Percentiles rank a stretch among this genome's conserved stretches.
Evolutionary conservation across 2,797 vertebrate genomes (phyloP).

Genomic region (Salarias fasciatus): DNA sequence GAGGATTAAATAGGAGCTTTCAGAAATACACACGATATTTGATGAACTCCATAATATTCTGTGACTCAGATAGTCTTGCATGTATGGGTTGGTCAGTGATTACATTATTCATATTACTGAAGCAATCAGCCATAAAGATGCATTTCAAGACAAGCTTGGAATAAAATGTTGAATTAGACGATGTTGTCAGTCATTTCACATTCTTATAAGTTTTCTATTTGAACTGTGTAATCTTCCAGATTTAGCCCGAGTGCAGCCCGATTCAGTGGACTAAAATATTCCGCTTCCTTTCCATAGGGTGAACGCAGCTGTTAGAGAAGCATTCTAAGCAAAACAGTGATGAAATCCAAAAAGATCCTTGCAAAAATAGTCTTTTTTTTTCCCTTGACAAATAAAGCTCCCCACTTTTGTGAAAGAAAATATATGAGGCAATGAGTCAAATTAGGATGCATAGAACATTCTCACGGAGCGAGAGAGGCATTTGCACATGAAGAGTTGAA

Average conservation of each 20-base stretch:
- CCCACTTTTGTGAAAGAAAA: constrained; percentile 54
- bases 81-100: too few species aligned
- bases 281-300: constrained; percentile 28
- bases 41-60: too few species aligned
- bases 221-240: neutral
- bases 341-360: constrained; percentile 49
- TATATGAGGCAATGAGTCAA: constrained; percentile 69
- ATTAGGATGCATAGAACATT: constrained; percentile 79
- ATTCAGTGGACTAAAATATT: neutral
- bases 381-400: constrained; percentile 60
- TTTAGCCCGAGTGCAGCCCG: too few species aligned
- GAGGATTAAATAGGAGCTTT: too few species aligned
- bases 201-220: neutral
- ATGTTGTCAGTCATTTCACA: too few species aligned
- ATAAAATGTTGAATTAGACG: too few species aligned
- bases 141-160: too few species aligned
- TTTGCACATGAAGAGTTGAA: constrained; percentile 82
- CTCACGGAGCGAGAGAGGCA: constrained; percentile 62
- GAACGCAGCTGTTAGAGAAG: constrained; percentile 55
- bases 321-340: constrained; percentile 39
- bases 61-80: too few species aligned
- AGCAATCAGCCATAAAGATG: too few species aligned
- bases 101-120: too few species aligned
- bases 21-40: too few species aligned
- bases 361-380: constrained; percentile 35